These are phyloP conservation scores for Cosmorhoe ocellata DNA, from an alignment of 2,888 invertebrate species.

Conservation along the genomic window DNA sequence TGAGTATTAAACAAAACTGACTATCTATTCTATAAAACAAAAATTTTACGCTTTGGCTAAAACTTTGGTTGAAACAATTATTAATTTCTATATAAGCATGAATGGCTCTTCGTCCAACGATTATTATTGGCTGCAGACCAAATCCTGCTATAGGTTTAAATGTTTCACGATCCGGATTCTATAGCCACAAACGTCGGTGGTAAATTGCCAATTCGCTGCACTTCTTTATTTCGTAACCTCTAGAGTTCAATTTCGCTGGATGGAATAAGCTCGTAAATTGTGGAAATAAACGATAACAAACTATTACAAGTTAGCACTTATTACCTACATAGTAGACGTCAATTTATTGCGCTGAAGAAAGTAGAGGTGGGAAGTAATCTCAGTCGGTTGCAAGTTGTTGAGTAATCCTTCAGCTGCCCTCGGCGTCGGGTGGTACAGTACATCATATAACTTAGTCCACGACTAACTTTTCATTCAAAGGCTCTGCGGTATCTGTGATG, in stretches of 20 bases:
- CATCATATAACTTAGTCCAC: constrained; percentile 52
- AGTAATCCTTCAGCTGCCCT: constrained; percentile 57
- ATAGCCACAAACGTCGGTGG: constrained; percentile 25
- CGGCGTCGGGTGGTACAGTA: constrained; percentile 39
- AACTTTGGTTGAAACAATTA: constrained; percentile 5
- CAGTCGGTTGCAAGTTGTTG: constrained; percentile 43
- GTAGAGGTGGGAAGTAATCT: constrained; percentile 46
- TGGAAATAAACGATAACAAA: constrained; percentile 35
- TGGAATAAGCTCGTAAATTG: constrained; percentile 26
- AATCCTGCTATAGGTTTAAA: constrained; percentile 21
- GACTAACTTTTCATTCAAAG: constrained; percentile 53
- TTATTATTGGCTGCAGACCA: constrained; percentile 28
- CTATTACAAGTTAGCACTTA: constrained; percentile 37
- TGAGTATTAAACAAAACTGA: constrained; percentile 3
- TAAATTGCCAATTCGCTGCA: constrained; percentile 23
- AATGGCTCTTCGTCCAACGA: constrained; percentile 5
- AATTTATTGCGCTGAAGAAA: constrained; percentile 54
- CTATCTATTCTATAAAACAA: not conserved
- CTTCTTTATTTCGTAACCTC: constrained; percentile 15
- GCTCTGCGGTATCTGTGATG: constrained; percentile 34
- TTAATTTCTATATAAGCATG: constrained; percentile 13
- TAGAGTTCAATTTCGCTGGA: constrained; percentile 22
- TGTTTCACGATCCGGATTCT: constrained; percentile 25
- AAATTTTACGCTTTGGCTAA: too few relatives aligned
- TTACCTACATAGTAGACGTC: constrained; percentile 28